Evolutionary conservation across 2,797 vertebrate genomes (phyloP).

Genomic region (Myotis daubentonii): DNA sequence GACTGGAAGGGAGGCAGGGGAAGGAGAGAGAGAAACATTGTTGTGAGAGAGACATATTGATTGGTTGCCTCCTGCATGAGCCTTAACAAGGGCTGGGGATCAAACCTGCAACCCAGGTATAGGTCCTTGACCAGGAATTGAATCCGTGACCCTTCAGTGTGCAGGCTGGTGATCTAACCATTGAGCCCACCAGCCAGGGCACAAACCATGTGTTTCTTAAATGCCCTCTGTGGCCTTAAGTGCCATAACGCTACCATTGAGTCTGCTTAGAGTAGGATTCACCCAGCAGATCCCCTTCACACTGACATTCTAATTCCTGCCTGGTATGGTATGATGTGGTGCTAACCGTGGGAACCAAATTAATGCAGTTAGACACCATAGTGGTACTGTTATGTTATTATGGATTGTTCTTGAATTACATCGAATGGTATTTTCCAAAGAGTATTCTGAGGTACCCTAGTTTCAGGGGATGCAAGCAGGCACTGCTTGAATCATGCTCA

Average conservation of each 20-base stretch:
- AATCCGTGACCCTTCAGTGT: no score
- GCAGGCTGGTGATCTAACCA: no score
- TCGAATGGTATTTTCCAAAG: neutral
- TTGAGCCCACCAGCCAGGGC: no score
- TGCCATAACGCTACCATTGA: neutral
- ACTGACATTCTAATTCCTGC: neutral
- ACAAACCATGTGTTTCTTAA: neutral
- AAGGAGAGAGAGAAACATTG: no score
- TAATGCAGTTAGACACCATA: neutral
- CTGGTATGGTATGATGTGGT: neutral
- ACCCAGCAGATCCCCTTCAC: neutral
- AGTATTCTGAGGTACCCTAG: neutral
- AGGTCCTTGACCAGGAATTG: no score
- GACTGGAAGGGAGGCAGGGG: no score
- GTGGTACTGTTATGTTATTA: neutral
- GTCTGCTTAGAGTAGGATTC: neutral
- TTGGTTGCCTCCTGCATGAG: no score
- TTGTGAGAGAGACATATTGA: no score
- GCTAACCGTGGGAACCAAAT: neutral
- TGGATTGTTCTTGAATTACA: neutral
- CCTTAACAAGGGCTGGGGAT: no score
- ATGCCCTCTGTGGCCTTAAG: neutral
- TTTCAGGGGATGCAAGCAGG: neutral
- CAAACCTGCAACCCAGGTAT: no score
- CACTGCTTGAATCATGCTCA: neutral